Evolutionary conservation across 2,888 invertebrate species (phyloP).

Genomic region (Biston stratarius): DNA sequence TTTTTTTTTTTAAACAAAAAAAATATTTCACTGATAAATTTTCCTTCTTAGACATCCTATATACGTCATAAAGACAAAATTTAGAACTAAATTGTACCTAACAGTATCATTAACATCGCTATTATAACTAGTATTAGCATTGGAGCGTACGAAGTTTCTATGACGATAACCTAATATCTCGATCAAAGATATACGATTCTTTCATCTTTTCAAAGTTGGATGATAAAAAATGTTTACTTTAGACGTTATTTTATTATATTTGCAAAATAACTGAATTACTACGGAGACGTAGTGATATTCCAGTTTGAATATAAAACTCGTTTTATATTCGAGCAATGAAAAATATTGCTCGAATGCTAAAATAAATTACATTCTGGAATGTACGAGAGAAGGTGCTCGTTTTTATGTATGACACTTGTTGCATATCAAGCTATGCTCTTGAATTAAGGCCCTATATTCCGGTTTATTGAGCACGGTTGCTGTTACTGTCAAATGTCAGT

Average conservation of each 20-base stretch:
- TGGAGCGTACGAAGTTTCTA: no score
- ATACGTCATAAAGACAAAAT: no score
- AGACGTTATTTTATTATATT: conserved; percentile 10
- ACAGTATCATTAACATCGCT: not conserved
- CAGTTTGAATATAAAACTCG: conserved; percentile 10
- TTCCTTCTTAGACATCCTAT: no score
- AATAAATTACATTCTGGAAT: conserved; percentile 13
- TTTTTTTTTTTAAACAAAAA: no score
- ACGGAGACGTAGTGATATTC: conserved; percentile 7
- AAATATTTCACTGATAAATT: no score
- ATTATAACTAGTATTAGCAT: no score
- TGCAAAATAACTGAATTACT: conserved; percentile 10
- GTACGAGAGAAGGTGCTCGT: not conserved
- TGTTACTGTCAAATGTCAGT: no score
- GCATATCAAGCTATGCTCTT: conserved; percentile 1
- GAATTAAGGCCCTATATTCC: not conserved
- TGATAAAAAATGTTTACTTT: not conserved
- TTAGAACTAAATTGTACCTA: not conserved
- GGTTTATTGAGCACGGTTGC: not conserved
- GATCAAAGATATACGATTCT: not conserved
- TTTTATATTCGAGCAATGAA: conserved; percentile 15
- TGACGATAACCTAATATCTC: not conserved
- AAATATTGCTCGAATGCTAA: not conserved
- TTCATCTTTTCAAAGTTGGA: conserved; percentile 2
- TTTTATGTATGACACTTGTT: not conserved